Conservation (phyloP, 2,888 invertebrate genomes). For the Drosophila austrosaltans region DNA sequence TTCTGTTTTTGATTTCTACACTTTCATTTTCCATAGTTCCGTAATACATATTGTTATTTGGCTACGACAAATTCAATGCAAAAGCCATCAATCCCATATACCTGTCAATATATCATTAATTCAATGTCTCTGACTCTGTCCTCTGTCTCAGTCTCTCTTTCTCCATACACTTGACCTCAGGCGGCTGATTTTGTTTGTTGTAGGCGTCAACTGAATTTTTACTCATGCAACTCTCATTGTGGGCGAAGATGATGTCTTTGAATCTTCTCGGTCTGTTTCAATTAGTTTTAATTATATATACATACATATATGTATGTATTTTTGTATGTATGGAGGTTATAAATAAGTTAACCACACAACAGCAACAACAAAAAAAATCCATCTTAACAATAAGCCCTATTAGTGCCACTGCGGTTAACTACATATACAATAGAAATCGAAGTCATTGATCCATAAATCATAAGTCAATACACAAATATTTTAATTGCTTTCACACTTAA, state of each 20-base stretch:
- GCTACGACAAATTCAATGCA: slow-evolving; percentile 26
- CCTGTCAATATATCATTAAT: slow-evolving; percentile 52
- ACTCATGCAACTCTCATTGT: slow-evolving; percentile 17
- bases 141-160: slow-evolving; percentile 42
- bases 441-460: slow-evolving; percentile 9
- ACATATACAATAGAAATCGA: background rate
- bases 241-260: slow-evolving; percentile 42
- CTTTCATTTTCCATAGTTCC: slow-evolving; percentile 42
- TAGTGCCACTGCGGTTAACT: slow-evolving; percentile 10
- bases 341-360: slow-evolving; percentile 41
- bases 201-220: slow-evolving; percentile 31
- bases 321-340: slow-evolving; percentile 36
- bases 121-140: slow-evolving; percentile 63
- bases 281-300: slow-evolving; percentile 70
- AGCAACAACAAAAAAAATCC: slow-evolving; percentile 22
- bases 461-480: background rate
- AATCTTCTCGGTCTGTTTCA: slow-evolving; percentile 50
- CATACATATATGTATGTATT: background rate
- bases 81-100: slow-evolving; percentile 46
- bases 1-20: slow-evolving; percentile 36
- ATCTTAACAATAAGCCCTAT: slow-evolving; percentile 11
- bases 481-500: background rate
- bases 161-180: slow-evolving; percentile 54
- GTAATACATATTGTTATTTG: background rate
- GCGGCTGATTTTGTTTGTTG: slow-evolving; percentile 42